Evolutionary conservation across 2,888 invertebrate species (phyloP), one percentile per base, ranked within the genome.

Genomic region (Capitulum mitella): DNA sequence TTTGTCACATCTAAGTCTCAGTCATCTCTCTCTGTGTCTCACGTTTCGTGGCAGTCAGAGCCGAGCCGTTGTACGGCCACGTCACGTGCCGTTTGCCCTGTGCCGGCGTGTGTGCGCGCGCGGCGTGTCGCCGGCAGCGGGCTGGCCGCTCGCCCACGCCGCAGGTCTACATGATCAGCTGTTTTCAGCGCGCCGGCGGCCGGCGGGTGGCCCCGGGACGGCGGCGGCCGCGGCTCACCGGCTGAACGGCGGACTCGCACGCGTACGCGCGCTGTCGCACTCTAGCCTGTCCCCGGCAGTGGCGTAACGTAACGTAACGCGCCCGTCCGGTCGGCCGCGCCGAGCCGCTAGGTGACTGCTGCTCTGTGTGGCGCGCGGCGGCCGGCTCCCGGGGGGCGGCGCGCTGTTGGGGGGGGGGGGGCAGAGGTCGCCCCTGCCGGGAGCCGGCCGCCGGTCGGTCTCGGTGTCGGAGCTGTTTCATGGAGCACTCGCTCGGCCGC

Each of bases 251-350:
- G 14, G 58, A 64, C 29, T 19, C 14, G 58, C 29, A 6, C 58
- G 19, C 16, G 64, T 12, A 61, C 19, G 64, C 64, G 64, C 10
- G 64, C 64, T 61, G 51, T 51, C 22, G 12, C 51, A 51, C 51
- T n/a, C n/a, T n/a, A n/a, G n/a, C n/a, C n/a, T 22, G 22, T 51
- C 51, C 19, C 19, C 29, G 58, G 3, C 29, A 29, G 12, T 10
- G 19, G 64, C 34, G 34, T 70, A 40, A 70, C 70, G 70, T 70
- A 70, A 70, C 70, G 70, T 70, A 70, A 70, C 70, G 70, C 40
- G 8, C 32, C 6, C 61, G 34, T 34, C 48, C 32, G 12, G 58
- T 29, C 51, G 22, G 48, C 12, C 48, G 19, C 48, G 12, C 48
- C 19, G 51, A 6, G 51, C 5, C 51, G 51, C 26, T 58, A 58